Conservation (phyloP, 2,113 vertebrate genomes). For the Pterocles orientalis region DNA sequence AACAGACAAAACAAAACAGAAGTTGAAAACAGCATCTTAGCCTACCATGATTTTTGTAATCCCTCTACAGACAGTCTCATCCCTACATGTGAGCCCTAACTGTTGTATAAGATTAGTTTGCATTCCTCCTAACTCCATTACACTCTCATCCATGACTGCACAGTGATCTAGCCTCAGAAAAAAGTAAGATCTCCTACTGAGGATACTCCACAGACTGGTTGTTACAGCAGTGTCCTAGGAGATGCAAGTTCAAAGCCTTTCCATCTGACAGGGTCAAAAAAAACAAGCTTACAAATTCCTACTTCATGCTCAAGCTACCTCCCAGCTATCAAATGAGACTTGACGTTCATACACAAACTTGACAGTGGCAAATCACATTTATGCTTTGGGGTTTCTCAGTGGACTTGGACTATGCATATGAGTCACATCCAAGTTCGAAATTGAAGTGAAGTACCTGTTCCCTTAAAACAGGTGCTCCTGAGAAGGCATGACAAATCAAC, state of each 20-base stretch:
- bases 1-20: background rate
- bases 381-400: background rate
- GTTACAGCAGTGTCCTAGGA: background rate
- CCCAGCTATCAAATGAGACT: background rate
- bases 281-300: background rate
- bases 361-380: background rate
- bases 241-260: conserved; percentile 24
- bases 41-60: background rate
- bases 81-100: background rate
- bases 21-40: background rate
- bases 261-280: background rate
- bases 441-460: background rate
- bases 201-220: background rate
- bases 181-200: background rate
- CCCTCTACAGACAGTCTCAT: background rate
- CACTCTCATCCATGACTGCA: background rate
- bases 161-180: background rate
- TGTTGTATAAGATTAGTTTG: background rate
- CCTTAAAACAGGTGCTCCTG: background rate
- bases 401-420: background rate
- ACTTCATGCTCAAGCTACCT: background rate
- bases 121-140: background rate
- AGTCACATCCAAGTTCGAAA: background rate
- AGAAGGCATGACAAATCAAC: background rate
- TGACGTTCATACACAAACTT: background rate